Conservation (phyloP, 2,113 vertebrate genomes). For the Chlorocebus sabaeus region DNA sequence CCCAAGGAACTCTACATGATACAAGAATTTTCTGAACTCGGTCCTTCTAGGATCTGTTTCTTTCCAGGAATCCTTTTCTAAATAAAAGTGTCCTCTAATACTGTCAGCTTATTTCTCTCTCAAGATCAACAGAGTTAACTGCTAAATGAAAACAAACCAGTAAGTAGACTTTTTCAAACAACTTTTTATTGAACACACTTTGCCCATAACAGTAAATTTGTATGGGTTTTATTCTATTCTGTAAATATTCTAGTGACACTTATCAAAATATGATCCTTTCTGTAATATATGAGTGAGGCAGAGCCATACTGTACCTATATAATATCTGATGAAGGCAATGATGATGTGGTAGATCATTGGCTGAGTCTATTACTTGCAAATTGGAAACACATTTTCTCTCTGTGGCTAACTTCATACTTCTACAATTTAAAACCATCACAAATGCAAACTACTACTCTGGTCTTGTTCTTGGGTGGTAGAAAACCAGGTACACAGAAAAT, state of each 20-base stretch:
- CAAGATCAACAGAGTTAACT: neutral
- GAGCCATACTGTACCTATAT: neutral
- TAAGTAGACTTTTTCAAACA: neutral
- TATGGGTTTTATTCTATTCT: neutral
- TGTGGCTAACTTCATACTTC: neutral
- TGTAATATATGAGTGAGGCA: neutral
- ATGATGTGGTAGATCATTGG: neutral
- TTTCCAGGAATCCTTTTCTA: neutral
- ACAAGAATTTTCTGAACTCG: neutral
- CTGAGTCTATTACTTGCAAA: neutral
- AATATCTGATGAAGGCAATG: neutral
- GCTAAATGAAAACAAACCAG: neutral
- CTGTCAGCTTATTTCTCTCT: neutral
- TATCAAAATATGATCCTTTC: neutral
- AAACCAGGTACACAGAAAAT: neutral
- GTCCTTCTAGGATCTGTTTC: neutral
- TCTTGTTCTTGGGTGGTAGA: neutral
- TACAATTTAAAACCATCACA: neutral
- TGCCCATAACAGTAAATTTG: neutral
- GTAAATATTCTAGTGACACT: neutral
- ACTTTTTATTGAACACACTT: neutral
- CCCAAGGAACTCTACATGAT: neutral
- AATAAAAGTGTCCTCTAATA: neutral
- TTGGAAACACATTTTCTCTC: neutral
- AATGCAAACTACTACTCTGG: neutral